Conservation (phyloP, 2,797 vertebrate species). For the Lacerta bilineata region DNA sequence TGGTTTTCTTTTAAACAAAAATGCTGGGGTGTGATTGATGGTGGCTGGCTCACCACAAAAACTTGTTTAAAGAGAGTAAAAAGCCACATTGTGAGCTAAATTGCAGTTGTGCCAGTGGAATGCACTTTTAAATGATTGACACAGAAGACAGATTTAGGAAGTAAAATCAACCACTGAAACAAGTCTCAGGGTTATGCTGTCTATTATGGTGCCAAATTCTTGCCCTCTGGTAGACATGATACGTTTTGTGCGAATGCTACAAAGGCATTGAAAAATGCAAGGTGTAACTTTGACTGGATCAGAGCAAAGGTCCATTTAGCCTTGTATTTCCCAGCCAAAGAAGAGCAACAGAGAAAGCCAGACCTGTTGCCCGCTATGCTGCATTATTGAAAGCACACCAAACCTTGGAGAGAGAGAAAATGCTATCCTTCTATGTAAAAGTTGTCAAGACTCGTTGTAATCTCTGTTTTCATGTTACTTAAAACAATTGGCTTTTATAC, state of each 20-base stretch:
- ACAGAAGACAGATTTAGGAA: background rate
- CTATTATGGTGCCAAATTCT: background rate
- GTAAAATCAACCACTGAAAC: background rate
- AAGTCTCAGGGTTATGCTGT: background rate
- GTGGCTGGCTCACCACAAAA: slow-evolving; percentile 23
- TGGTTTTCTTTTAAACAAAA: background rate
- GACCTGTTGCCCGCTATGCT: background rate
- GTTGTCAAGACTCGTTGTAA: background rate
- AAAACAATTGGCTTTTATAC: background rate
- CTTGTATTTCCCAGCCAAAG: background rate
- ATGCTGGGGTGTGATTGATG: slow-evolving; percentile 33
- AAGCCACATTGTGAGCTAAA: slow-evolving; percentile 20
- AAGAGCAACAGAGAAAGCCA: background rate
- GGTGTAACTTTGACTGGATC: background rate
- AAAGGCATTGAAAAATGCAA: background rate
- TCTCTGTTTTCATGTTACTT: background rate
- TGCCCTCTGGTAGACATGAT: background rate
- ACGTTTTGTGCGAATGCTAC: too few relatives aligned
- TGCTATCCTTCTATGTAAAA: slow-evolving; percentile 39
- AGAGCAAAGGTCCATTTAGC: background rate
- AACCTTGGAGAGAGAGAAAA: background rate
- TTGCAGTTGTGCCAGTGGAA: background rate
- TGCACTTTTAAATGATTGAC: background rate
- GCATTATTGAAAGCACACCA: slow-evolving; percentile 41
- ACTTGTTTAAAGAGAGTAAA: slow-evolving; percentile 39